These are phyloP conservation scores for Pararge aegeria DNA, from an alignment of 1,140 invertebrate genomes.

Conservation along the genomic window DNA sequence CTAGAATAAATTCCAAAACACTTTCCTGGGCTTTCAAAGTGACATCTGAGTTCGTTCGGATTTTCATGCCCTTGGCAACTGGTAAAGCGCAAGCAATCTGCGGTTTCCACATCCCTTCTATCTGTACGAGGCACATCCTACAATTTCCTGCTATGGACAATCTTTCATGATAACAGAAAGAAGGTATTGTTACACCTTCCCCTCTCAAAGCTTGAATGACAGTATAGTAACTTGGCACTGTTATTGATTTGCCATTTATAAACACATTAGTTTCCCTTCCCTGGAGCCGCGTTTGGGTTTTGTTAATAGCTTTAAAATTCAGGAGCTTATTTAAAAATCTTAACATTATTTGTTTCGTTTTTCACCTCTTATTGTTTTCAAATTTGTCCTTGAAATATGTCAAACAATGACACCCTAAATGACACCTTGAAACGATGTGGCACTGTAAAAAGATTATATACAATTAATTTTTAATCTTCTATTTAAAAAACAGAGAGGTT, in stretches of 20 bases:
- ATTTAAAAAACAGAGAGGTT: no score
- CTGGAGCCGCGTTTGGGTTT: conserved; percentile 1
- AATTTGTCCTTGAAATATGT: background rate
- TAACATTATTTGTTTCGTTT: conserved; percentile 5
- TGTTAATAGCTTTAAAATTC: conserved; percentile 2
- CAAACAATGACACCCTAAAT: background rate
- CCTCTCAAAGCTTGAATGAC: conserved; percentile 54
- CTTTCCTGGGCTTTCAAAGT: conserved; percentile 91
- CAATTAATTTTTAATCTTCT: no score
- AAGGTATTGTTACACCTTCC: conserved; percentile 47
- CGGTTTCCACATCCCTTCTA: conserved; percentile 87
- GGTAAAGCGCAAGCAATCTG: conserved; percentile 90
- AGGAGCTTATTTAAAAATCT: conserved; percentile 7
- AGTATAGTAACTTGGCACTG: conserved; percentile 59
- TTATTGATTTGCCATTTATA: conserved; percentile 56
- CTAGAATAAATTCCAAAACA: conserved; percentile 98
- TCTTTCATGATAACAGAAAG: conserved; percentile 83
- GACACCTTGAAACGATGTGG: no score
- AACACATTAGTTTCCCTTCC: conserved; percentile 38
- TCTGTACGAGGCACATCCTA: conserved; percentile 90
- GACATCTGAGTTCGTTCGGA: conserved; percentile 85
- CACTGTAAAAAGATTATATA: no score
- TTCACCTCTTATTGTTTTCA: background rate
- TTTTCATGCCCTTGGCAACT: conserved; percentile 86
- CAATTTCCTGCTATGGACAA: conserved; percentile 89